These are phyloP conservation scores for Epizoanthus rinbou DNA, from an alignment of 92 coral and sea anemone genomes.

Conservation along the genomic window DNA sequence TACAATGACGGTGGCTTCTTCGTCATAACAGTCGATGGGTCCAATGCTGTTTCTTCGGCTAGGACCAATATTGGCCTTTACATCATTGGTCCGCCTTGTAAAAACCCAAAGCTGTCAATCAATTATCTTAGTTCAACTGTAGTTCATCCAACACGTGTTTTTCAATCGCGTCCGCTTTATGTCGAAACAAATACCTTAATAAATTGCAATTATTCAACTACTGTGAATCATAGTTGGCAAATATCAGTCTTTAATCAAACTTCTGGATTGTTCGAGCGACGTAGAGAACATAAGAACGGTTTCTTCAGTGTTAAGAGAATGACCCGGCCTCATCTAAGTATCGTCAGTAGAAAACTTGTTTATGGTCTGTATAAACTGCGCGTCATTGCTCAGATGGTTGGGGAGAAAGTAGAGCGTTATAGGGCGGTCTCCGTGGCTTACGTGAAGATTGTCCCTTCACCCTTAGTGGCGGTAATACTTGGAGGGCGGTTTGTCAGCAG, in stretches of 20 bases:
- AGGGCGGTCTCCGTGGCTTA: neutral
- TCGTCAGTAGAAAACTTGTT: neutral
- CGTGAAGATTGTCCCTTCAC: neutral
- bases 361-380: neutral
- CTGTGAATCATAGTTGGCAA: neutral
- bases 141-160: neutral
- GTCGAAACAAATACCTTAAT: neutral
- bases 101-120: neutral
- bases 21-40: neutral
- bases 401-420: neutral
- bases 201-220: neutral
- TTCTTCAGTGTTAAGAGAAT: neutral
- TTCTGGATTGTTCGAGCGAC: neutral
- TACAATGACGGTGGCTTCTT: neutral
- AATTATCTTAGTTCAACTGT: neutral
- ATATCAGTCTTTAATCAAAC: neutral
- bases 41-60: neutral
- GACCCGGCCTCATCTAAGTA: neutral
- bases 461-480: neutral
- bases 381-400: neutral
- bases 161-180: neutral
- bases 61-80: neutral
- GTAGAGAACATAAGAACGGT: neutral
- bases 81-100: slow-evolving; percentile 2
- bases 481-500: neutral